Evolutionary conservation across 2,888 invertebrate genomes (phyloP).

Genomic region (Cerastoderma edule): DNA sequence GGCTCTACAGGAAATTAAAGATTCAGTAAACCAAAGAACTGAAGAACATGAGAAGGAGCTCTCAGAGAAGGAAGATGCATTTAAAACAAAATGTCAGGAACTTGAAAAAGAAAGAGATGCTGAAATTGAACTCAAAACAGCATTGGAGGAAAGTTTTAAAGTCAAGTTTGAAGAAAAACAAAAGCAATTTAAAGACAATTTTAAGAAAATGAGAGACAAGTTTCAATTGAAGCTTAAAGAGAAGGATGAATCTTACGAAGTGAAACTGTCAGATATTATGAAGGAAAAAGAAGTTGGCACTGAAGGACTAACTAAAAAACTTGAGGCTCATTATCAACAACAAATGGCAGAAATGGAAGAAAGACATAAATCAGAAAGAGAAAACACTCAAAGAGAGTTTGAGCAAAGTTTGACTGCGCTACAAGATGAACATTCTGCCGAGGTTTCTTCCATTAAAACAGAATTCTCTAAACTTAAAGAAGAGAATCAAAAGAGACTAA

Average conservation of each 20-base stretch:
- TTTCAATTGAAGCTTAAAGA: conserved; percentile 74
- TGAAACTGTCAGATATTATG: conserved; percentile 66
- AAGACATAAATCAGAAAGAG: conserved; percentile 58
- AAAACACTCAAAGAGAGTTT: conserved; percentile 62
- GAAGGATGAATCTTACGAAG: conserved; percentile 74
- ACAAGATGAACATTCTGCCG: conserved; percentile 4
- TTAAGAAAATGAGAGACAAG: conserved; percentile 73
- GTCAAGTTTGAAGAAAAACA: conserved; percentile 75
- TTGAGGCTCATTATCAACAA: conserved; percentile 66
- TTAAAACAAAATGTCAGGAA: conserved; percentile 30
- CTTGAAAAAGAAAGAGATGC: conserved; percentile 54
- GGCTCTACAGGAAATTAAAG: conserved; percentile 63
- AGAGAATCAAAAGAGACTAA: conserved; percentile 31
- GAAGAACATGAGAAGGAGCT: conserved; percentile 39
- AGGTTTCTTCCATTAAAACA: conserved; percentile 21
- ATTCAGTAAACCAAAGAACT: conserved; percentile 60
- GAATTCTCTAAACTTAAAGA: conserved; percentile 39
- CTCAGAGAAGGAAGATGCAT: conserved; percentile 36
- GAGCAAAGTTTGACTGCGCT: conserved; percentile 56
- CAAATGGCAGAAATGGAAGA: conserved; percentile 66
- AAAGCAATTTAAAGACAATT: conserved; percentile 73
- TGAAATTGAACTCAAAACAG: conserved; percentile 62
- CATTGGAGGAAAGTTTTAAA: conserved; percentile 69
- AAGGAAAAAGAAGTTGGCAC: conserved; percentile 75
- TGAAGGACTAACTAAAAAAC: conserved; percentile 64